Conservation (phyloP, 2,888 invertebrate species). For the Anarsia innoxiella region DNA sequence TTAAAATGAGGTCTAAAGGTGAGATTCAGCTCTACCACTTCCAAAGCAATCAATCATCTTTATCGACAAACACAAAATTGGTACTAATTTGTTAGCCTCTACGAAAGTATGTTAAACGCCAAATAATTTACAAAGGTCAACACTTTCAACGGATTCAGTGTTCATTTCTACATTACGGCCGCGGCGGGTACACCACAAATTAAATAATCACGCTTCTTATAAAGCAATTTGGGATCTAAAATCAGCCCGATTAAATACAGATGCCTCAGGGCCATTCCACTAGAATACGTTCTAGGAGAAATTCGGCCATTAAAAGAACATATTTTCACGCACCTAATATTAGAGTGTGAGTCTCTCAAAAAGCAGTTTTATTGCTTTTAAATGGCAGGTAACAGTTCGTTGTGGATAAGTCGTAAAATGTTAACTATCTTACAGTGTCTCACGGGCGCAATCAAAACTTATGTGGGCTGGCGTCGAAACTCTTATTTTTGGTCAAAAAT, state of each 20-base stretch:
- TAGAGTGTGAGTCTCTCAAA: conserved; percentile 45
- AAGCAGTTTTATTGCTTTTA: conserved; percentile 63
- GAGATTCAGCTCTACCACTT: conserved; percentile 6
- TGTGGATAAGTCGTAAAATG: conserved; percentile 45
- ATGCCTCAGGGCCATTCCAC: conserved; percentile 19
- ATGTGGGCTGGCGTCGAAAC: conserved; percentile 18
- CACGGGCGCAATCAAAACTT: conserved; percentile 25
- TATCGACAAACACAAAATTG: conserved; percentile 27
- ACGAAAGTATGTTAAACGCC: conserved; percentile 32
- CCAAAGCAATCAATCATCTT: conserved; percentile 26
- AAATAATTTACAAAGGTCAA: conserved; percentile 33
- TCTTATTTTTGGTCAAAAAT: conserved; percentile 15
- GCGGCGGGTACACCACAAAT: conserved; percentile 29
- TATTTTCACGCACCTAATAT: conserved; percentile 60
- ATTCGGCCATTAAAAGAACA: conserved; percentile 57
- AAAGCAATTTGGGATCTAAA: conserved; percentile 38
- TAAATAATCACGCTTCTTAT: conserved; percentile 37
- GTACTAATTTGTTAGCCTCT: conserved; percentile 28
- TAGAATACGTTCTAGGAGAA: conserved; percentile 26
- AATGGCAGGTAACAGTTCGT: conserved; percentile 58
- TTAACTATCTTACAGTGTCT: conserved; percentile 34
- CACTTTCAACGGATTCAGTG: conserved; percentile 17
- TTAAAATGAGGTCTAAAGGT: conserved; percentile 1
- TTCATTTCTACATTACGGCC: conserved; percentile 35
- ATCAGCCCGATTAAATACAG: conserved; percentile 10